Evolutionary conservation across 2,888 invertebrate genomes (phyloP).

Genomic region (Drosophila lutescens): DNA sequence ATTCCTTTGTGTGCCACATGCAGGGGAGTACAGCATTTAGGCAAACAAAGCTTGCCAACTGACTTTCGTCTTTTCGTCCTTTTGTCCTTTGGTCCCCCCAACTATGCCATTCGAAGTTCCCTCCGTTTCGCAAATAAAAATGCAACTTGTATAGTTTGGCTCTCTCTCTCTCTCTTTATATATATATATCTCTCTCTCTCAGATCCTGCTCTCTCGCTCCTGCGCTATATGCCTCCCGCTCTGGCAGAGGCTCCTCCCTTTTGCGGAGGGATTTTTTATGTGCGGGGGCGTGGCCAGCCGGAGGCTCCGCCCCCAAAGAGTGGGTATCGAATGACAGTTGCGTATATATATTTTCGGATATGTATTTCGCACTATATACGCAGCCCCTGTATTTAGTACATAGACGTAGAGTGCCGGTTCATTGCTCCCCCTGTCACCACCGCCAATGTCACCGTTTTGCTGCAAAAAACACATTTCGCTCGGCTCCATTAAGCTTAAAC

Average conservation of each 20-base stretch:
- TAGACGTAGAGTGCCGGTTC: conserved; percentile 18
- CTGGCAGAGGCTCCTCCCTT: conserved; percentile 63
- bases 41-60: conserved; percentile 52
- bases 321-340: conserved; percentile 26
- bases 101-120: background rate
- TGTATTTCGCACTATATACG: background rate
- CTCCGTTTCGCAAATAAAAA: conserved; percentile 39
- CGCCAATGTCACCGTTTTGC: conserved; percentile 11
- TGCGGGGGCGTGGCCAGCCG: conserved; percentile 67
- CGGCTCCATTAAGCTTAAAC: background rate
- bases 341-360: background rate
- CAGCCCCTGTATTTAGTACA: background rate
- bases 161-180: conserved; percentile 31
- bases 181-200: conserved; percentile 32
- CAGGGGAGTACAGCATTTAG: conserved; percentile 16
- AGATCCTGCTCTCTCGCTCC: conserved; percentile 8
- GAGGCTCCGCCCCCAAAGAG: conserved; percentile 59
- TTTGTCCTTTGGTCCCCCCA: conserved; percentile 3
- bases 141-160: conserved; percentile 57
- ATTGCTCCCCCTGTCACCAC: conserved; percentile 19
- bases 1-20: conserved; percentile 57
- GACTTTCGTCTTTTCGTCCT: conserved; percentile 60
- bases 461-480: background rate
- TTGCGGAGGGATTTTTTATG: conserved; percentile 67
- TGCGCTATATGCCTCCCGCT: conserved; percentile 15